These are phyloP conservation scores for Corapipo altera DNA, from an alignment of 2,113 vertebrate genomes.

Conservation along the genomic window DNA sequence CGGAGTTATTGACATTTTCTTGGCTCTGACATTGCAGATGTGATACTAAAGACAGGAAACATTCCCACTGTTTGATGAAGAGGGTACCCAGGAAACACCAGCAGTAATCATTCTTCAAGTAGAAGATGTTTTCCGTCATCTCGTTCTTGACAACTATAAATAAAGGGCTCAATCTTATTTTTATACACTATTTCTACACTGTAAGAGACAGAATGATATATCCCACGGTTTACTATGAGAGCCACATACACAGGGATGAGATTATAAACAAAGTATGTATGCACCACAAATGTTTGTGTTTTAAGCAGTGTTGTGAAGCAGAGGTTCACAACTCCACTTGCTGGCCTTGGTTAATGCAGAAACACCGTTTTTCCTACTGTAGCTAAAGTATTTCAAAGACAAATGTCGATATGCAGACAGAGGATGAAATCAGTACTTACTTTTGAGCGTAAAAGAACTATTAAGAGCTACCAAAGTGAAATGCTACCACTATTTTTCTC, in stretches of 20 bases:
- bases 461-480: background rate
- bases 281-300: background rate
- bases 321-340: background rate
- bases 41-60: slow-evolving; percentile 9
- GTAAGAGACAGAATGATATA: background rate
- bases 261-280: background rate
- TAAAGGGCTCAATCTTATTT: slow-evolving; percentile 16
- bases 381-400: background rate
- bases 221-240: background rate
- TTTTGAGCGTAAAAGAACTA: background rate
- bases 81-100: background rate
- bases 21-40: slow-evolving; percentile 27
- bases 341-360: background rate
- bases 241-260: background rate
- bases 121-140: slow-evolving; percentile 41
- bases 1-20: background rate
- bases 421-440: background rate
- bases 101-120: background rate
- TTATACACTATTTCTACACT: background rate
- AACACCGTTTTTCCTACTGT: background rate
- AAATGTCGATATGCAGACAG: background rate
- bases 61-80: slow-evolving; percentile 27
- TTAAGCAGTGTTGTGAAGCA: background rate
- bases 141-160: slow-evolving; percentile 17
- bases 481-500: background rate